Evolutionary conservation across 2,113 vertebrate genomes (phyloP).

Genomic region (Dromas ardeola): DNA sequence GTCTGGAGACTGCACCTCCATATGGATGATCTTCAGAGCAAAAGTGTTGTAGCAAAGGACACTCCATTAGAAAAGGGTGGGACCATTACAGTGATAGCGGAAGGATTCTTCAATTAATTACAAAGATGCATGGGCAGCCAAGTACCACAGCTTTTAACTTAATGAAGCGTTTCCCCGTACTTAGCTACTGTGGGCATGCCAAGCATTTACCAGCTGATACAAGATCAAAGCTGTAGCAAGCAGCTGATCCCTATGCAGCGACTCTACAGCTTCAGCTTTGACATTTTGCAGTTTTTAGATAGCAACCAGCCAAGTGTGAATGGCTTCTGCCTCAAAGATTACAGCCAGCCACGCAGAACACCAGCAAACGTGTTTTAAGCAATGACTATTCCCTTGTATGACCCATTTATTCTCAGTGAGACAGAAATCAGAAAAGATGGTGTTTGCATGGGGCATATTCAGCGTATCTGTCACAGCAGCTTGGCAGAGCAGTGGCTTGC

Average conservation of each 20-base stretch:
- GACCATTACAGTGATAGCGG: background rate
- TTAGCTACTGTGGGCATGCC: background rate
- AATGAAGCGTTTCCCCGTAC: background rate
- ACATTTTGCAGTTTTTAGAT: background rate
- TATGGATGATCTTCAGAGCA: background rate
- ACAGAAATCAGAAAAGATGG: background rate
- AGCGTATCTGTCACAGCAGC: background rate
- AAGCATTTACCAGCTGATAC: background rate
- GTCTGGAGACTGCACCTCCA: background rate
- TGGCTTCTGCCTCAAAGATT: background rate
- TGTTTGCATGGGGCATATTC: background rate
- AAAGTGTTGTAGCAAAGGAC: background rate
- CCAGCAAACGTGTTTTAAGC: background rate
- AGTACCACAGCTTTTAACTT: constrained; percentile 2
- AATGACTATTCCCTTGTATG: background rate
- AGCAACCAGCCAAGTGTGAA: background rate
- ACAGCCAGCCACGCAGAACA: background rate
- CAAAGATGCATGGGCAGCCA: background rate
- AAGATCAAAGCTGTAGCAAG: constrained; percentile 6
- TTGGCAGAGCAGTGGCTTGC: background rate
- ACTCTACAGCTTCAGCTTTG: background rate
- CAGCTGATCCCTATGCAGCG: background rate
- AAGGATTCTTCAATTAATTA: background rate
- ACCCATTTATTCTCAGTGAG: background rate
- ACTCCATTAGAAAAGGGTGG: background rate